Evolutionary conservation across 2,113 vertebrate species (phyloP).

Genomic region (Uria aalge): DNA sequence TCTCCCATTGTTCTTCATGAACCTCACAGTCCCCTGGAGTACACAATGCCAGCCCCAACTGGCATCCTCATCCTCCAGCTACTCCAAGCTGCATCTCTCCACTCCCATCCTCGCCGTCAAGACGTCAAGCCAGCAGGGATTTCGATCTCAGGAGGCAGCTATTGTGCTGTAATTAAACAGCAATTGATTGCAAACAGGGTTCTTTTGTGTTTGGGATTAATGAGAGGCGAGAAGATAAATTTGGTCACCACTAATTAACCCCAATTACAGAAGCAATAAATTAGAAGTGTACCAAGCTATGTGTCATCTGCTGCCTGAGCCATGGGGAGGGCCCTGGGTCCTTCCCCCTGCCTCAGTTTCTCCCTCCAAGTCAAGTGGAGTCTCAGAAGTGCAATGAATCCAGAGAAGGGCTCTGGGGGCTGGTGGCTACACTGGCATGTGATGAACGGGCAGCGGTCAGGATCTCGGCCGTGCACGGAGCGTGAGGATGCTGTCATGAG

Average conservation of each 20-base stretch:
- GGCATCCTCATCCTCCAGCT: not conserved
- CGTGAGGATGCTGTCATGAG: not conserved
- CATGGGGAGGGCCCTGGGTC: not conserved
- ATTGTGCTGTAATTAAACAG: conserved; percentile 67
- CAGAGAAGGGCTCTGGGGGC: not conserved
- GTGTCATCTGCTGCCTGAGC: not conserved
- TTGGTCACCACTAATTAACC: conserved; percentile 71
- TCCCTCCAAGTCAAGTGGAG: not conserved
- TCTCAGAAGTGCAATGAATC: not conserved
- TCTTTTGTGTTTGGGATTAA: conserved; percentile 70
- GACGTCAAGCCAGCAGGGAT: conserved; percentile 8
- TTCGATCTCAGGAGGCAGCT: conserved; percentile 40
- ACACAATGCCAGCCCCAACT: not conserved
- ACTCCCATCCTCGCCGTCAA: not conserved
- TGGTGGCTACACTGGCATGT: not conserved
- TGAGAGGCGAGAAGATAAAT: conserved; percentile 62
- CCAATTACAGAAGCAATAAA: conserved; percentile 69
- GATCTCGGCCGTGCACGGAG: not conserved
- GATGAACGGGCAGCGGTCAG: fast-evolving
- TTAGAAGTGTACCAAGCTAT: not conserved
- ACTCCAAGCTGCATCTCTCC: not conserved
- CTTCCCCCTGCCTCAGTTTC: not conserved
- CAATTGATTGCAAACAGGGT: conserved; percentile 70
- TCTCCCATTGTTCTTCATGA: not conserved
- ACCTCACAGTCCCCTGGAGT: not conserved